Evolutionary conservation across 1,140 invertebrate species (phyloP), one percentile per base, ranked within the genome.

Genomic region (Hylaeus volcanicus): DNA sequence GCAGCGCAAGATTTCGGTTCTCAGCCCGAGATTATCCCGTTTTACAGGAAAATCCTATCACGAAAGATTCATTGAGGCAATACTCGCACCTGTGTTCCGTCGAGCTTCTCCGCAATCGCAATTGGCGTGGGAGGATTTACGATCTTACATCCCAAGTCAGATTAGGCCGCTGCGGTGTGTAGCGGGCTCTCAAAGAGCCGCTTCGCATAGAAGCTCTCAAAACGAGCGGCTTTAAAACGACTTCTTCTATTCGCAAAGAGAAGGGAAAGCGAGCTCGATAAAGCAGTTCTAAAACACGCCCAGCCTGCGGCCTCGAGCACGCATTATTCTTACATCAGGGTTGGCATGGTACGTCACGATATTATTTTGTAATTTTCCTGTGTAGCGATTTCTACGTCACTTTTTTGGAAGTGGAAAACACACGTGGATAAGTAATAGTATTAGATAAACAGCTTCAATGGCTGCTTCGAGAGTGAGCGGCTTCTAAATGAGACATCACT

Each of bases 91-190:
- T 87, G 85, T 71, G 85, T 77, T 81, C 85, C 69, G 45, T 39
- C 75, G 60, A 76, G 74, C 84, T 83, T 64, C 76, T 66, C 81
- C 78, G 71, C 53, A 78, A 87, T 82, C 81, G 74, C 81, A 77
- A 80, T 83, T 81, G 85, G 84, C 84, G 82, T 84, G 65, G 81
- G 82, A 83, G 85, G 87, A 88, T 88, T 88, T 88, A 88, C 88
- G 86, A 88, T 86, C 82, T 80, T 69, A 64, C 85, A 74, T 77
- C 70, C 77, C 75, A 74, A 84, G 76, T 79, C 84, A 80, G 85
- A 86, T 86, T 86, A 86, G 85, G 74, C 76, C 70, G 60, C 9
- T n/a, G 70, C 39, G 84, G 79, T 56, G 82, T 80, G 39, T 58
- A 51, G 77, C 65, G 84, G 69, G 72, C 82, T 86, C 76, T 82